A percentile compares a stretch with the other conserved stretches of the same genome.
Evolutionary conservation across 1,140 invertebrate species (phyloP).

Genomic region (Octopus sinensis): DNA sequence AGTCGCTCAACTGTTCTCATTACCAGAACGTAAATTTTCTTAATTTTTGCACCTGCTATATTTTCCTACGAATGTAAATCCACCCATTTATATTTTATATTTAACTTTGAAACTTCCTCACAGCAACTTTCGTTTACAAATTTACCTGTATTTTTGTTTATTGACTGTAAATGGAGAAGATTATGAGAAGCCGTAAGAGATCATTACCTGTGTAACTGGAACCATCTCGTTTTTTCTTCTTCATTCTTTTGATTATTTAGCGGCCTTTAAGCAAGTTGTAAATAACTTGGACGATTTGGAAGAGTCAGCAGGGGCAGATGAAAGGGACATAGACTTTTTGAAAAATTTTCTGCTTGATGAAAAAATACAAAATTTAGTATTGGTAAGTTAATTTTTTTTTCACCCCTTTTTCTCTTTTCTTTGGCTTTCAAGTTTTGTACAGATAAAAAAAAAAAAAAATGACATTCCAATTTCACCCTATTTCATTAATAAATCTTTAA

Average conservation of each 20-base stretch:
- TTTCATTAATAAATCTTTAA: not conserved
- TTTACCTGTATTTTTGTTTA: too few species aligned
- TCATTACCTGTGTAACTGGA: too few species aligned
- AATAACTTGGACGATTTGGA: slow-evolving; percentile 37
- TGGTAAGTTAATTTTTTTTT: slow-evolving; percentile 28
- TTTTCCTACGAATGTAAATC: too few species aligned
- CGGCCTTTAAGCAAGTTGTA: slow-evolving; percentile 33
- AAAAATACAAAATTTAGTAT: slow-evolving; percentile 33
- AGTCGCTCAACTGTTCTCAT: too few species aligned
- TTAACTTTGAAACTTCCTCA: too few species aligned
- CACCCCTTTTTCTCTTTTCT: not conserved
- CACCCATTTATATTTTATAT: too few species aligned
- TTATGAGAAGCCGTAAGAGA: too few species aligned
- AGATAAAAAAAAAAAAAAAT: not conserved
- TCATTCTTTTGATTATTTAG: slow-evolving; percentile 27
- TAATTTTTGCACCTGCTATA: too few species aligned
- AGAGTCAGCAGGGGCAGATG: slow-evolving; percentile 30
- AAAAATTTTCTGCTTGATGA: slow-evolving; percentile 36
- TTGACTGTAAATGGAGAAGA: too few species aligned
- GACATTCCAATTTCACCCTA: not conserved
- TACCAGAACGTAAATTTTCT: too few species aligned
- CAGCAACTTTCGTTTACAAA: too few species aligned
- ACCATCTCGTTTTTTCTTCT: not conserved
- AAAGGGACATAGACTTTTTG: slow-evolving; percentile 42
- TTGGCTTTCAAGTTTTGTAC: not conserved